Conservation (phyloP, 2,888 invertebrate genomes). For the Leptinotarsa rubiginosa region DNA sequence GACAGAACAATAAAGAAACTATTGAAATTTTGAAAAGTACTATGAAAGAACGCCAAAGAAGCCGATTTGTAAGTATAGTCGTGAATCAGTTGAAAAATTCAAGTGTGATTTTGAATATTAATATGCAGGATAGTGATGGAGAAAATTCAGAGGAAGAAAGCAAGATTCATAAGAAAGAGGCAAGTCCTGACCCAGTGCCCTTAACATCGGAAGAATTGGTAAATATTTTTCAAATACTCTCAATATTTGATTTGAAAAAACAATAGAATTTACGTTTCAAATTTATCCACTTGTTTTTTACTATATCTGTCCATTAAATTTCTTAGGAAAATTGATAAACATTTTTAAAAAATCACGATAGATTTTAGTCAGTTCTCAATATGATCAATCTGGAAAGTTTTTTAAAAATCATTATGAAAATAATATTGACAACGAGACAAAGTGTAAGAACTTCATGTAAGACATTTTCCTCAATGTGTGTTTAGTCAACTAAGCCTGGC, state of each 20-base stretch:
- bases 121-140: conserved; percentile 59
- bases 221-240: conserved; percentile 49
- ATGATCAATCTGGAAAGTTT: no score
- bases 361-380: no score
- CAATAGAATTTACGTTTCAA: no score
- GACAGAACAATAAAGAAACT: conserved; percentile 69
- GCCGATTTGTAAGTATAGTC: conserved; percentile 71
- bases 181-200: conserved; percentile 52
- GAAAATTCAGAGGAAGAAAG: conserved; percentile 70
- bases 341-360: no score
- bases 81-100: neutral
- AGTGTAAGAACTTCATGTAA: neutral
- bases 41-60: conserved; percentile 67
- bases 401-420: neutral
- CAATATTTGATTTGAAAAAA: conserved; percentile 4
- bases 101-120: neutral
- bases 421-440: neutral
- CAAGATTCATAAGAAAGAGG: conserved; percentile 58
- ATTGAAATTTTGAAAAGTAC: conserved; percentile 64
- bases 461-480: no score
- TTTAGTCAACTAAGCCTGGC: no score
- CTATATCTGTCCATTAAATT: no score
- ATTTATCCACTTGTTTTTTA: no score
- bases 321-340: no score
- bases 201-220: conserved; percentile 72